Base-by-base conservation (phyloP, 64 coral and sea anemone species). In the Pachyseris speciosa region DNA sequence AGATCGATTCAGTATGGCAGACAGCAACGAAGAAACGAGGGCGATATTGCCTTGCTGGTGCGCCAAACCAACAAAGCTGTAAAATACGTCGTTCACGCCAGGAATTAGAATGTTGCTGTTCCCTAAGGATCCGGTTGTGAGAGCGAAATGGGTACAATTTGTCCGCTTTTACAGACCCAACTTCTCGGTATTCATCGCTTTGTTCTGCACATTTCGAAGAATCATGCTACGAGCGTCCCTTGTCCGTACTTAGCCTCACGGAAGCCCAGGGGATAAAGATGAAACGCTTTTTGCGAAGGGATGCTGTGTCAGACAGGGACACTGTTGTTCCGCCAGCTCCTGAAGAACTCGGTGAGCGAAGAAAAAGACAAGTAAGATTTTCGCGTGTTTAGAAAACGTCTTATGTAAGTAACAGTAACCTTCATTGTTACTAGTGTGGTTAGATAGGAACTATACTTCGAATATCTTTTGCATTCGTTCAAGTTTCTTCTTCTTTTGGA, bases 181-280 rank as follows among this genome's bases (percentile, higher is more conserved):
- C n/a, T n/a, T n/a, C n/a, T n/a, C n/a, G n/a, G 37, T 87, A 58
- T 36, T 40, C 73, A 4, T 78, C 88, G 28, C 44, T 80, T 59
- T 80, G 58, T 36, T 79, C 29, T n/a, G 39, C 75, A 40, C 88
- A 90, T 37, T 90, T 81, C 17, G 74, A 90, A 24, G 71, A 80
- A 71, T 53, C 59, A 3, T 73, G 67, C 29, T 87, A 41, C 44
- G 48, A 66, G 12, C n/a, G 40, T 33, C 72, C 24, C 27, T 11
- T 87, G 37, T 20, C 84, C 19, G 13, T n/a, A 20, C 16, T 9
- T 22, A 27, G 37, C 19, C 55, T 65, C n/a, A n/a, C n/a, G 50
- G 77, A 41, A 25, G 9, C 34, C 22, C 9, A n/a, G n/a, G n/a
- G n/a, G n/a, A n/a, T n/a, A n/a, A n/a, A n/a, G n/a, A n/a, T n/a